Percentiles rank a stretch among this genome's conserved stretches.
phyloP scores from a whole-genome alignment of 2,888 invertebrate genomes.

The Achlya flavicornis region DNA sequence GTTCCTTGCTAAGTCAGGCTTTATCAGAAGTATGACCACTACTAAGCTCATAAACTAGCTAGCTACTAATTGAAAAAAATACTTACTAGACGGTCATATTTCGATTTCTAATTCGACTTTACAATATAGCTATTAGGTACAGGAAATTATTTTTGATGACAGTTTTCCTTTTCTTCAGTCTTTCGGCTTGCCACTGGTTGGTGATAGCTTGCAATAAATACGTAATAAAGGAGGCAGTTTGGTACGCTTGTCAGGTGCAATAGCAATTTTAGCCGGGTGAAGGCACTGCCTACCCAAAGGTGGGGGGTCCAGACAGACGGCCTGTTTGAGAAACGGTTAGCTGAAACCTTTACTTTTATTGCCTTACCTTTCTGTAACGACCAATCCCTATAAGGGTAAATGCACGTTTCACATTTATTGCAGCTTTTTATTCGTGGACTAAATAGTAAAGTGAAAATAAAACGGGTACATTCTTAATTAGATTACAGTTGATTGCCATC shows the following conservation, averaged over 20 bases:
- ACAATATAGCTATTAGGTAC: too few relatives aligned
- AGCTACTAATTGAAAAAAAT: too few relatives aligned
- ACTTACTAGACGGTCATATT: too few relatives aligned
- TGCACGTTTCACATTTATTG: conserved; percentile 52
- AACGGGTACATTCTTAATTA: not conserved
- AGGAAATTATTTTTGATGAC: too few relatives aligned
- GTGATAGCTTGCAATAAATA: conserved; percentile 26
- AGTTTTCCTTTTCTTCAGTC: not conserved
- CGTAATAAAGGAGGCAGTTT: conserved; percentile 33
- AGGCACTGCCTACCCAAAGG: conserved; percentile 40
- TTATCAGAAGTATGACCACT: too few relatives aligned
- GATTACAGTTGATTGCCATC: not conserved
- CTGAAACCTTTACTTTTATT: conserved; percentile 60
- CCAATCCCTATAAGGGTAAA: conserved; percentile 43
- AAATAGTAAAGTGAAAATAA: conserved; percentile 19
- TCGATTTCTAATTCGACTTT: too few relatives aligned
- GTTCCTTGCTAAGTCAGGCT: too few relatives aligned
- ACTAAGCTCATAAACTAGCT: not conserved
- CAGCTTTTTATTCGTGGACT: conserved; percentile 41
- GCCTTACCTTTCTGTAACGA: conserved; percentile 24
- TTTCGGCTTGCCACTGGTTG: conserved; percentile 6
- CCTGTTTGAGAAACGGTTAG: conserved; percentile 59
- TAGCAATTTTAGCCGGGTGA: conserved; percentile 55
- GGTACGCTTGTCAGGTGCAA: conserved; percentile 70
- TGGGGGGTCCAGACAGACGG: conserved; percentile 50